phyloP scores from a whole-genome alignment of 2,113 vertebrate species.

The Apeltes quadracus region DNA sequence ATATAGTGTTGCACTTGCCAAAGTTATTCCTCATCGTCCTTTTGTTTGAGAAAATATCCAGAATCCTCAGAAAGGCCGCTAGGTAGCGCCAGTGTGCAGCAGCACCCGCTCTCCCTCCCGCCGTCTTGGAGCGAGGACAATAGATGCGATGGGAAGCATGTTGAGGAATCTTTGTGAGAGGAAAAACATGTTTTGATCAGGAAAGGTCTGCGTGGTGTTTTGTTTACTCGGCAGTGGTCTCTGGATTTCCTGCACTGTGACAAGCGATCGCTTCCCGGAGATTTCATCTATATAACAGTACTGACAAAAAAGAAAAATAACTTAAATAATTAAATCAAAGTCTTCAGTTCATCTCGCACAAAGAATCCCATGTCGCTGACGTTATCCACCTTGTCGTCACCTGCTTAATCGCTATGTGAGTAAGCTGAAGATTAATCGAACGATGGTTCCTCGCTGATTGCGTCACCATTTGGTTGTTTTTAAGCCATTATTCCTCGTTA shows the following conservation, averaged over 20 bases:
- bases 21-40: slow-evolving; percentile 54
- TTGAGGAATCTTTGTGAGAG: slow-evolving; percentile 70
- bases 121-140: slow-evolving; percentile 65
- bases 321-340: too few species aligned
- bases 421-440: slow-evolving; percentile 20
- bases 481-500: background rate
- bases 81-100: slow-evolving; percentile 54
- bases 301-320: slow-evolving; percentile 4
- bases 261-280: too few species aligned
- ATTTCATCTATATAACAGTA: too few species aligned
- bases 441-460: background rate
- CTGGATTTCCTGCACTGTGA: background rate
- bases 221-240: background rate
- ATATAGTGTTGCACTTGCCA: background rate
- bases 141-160: slow-evolving; percentile 54
- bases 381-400: slow-evolving; percentile 5
- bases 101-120: slow-evolving; percentile 20
- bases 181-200: slow-evolving; percentile 75
- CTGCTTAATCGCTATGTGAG: slow-evolving; percentile 6
- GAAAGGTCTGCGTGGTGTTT: background rate
- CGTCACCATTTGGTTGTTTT: slow-evolving; percentile 13
- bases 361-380: background rate
- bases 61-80: slow-evolving; percentile 33
- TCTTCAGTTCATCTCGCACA: background rate
- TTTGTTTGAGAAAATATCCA: slow-evolving; percentile 58